These are phyloP conservation scores for Drosophila repleta DNA, from an alignment of 1,140 invertebrate genomes.

Conservation along the genomic window DNA sequence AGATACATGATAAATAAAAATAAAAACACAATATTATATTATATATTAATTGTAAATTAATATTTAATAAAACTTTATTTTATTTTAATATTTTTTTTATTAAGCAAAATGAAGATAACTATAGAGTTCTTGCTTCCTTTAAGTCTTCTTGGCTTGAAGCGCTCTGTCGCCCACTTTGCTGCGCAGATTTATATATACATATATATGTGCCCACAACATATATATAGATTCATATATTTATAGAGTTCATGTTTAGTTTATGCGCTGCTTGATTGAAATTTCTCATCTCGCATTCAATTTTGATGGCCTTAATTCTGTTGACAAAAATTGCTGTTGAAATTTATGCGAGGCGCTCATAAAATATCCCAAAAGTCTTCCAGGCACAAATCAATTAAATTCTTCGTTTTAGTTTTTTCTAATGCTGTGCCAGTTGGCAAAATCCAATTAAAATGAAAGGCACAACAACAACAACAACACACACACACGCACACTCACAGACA, in stretches of 20 bases:
- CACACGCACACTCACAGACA: conserved; percentile 14
- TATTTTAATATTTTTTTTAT: too few relatives aligned
- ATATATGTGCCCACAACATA: neutral
- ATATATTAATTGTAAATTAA: too few relatives aligned
- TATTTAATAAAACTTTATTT: too few relatives aligned
- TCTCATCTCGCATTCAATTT: conserved; percentile 27
- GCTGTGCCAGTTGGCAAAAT: conserved; percentile 42
- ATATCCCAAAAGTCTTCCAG: conserved; percentile 32
- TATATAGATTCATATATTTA: conserved; percentile 1
- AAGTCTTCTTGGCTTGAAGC: too few relatives aligned
- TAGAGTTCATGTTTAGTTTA: conserved; percentile 30
- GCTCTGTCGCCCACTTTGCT: too few relatives aligned
- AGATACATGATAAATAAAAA: neutral
- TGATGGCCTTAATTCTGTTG: conserved; percentile 53
- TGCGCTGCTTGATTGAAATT: conserved; percentile 42
- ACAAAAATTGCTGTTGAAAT: conserved; percentile 40
- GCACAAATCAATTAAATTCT: conserved; percentile 46
- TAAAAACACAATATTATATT: too few relatives aligned
- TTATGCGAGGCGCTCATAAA: conserved; percentile 26
- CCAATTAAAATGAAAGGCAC: conserved; percentile 57
- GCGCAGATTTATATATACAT: neutral
- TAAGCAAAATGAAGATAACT: neutral
- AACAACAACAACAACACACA: conserved; percentile 4
- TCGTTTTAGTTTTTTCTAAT: conserved; percentile 32
- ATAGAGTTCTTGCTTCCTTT: too few relatives aligned